A percentile compares a stretch with the other conserved stretches of the same genome.
phyloP scores from a whole-genome alignment of 2,113 vertebrate genomes.

The Sardina pilchardus region DNA sequence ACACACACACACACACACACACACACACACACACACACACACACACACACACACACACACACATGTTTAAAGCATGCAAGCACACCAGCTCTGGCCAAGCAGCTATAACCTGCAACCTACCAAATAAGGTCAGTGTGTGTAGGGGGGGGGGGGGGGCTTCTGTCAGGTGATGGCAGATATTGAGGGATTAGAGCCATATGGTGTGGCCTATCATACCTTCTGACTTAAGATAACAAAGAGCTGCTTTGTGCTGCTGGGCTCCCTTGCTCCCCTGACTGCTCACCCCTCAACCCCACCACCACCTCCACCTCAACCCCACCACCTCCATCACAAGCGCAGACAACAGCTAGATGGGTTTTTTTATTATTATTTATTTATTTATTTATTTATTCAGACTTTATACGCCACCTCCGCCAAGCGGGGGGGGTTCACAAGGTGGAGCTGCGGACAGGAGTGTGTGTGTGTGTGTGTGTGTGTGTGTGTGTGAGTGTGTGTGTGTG shows the following conservation, averaged over 20 bases:
- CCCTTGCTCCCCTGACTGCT: slow-evolving; percentile 3
- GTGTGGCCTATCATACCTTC: slow-evolving; percentile 84
- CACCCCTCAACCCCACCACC: slow-evolving; percentile 26
- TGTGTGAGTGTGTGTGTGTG: slow-evolving; percentile 2
- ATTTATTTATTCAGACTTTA: neutral
- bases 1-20: neutral
- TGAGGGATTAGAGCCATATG: slow-evolving; percentile 87
- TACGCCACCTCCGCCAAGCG: slow-evolving; percentile 20
- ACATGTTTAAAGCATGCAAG: no score
- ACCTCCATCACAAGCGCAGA: neutral
- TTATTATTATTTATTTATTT: slow-evolving; percentile 35
- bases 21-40: neutral
- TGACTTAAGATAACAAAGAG: slow-evolving; percentile 88
- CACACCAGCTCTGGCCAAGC: slow-evolving; percentile 42
- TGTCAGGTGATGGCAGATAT: slow-evolving; percentile 86
- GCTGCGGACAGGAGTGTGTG: neutral
- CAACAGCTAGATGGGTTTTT: slow-evolving; percentile 65
- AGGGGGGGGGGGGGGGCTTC: slow-evolving; percentile 77
- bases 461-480: slow-evolving; percentile 9
- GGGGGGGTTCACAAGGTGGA: neutral
- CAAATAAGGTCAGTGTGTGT: slow-evolving; percentile 76
- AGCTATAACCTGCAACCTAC: slow-evolving; percentile 82
- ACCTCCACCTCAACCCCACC: slow-evolving; percentile 18
- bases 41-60: neutral
- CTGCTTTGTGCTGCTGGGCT: slow-evolving; percentile 78